Base-by-base conservation (phyloP, 2,797 vertebrate species). In the Cyprinella venusta region DNA sequence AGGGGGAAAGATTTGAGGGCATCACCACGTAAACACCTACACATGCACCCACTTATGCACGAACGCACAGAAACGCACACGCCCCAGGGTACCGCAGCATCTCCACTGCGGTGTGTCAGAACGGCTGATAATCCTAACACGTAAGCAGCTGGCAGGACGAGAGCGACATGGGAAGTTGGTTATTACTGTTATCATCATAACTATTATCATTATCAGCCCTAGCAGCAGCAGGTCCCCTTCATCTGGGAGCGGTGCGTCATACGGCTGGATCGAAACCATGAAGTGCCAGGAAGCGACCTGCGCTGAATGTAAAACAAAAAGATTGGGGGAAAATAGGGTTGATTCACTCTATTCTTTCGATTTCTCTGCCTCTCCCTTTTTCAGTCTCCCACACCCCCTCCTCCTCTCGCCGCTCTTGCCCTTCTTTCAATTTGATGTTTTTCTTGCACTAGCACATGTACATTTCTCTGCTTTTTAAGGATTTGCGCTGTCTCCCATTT, bases 161-260 rank as follows among this genome's bases (percentile, higher is more conserved):
- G 89, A 91, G 88, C 88, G 91, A 92, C 92, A 91, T 84, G 77
- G 90, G 90, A 91, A 91, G 90, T 91, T 82, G 71, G 91, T 93
- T 92, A 93, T 93, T 93, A 91, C 90, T 88, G 90, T 90, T 93
- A 94, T 94, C 92, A 87, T 91, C 89, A 88, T 78, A 90, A 91
- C 90, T 92, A 92, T 94, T 91, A 85, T 93, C 91, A 93, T 94
- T 93, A 94, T 94, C 93, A 94, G 93, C 89, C 89, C 86, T 86
- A 90, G 88, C 93, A 93, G 92, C 87, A 84, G 87, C 87, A 84
- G 88, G 90, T 91, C 92, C 87, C 80, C 90, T 92, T 87, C 87
- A 88, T 86, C 85, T 85, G 75, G 82, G 65, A 88, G 86, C 71
- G 78, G 90, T 94, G 92, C 92, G 89, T 93, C 93, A 94, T 92